Evolutionary conservation across 2,888 invertebrate species (phyloP).

Genomic region (Eumerus sabulonum): DNA sequence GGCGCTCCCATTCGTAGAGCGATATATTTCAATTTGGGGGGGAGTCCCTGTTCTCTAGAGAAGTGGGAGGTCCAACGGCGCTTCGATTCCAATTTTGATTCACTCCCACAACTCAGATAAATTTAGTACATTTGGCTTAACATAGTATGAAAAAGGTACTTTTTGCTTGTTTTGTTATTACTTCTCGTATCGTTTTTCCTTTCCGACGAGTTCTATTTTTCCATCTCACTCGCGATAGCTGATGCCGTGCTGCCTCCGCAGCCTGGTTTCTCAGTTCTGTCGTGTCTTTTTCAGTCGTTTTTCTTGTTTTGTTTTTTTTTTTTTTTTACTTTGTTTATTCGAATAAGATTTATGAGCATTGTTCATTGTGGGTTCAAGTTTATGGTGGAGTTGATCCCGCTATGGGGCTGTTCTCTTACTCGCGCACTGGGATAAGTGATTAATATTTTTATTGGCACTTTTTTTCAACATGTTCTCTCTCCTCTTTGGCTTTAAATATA

Average conservation of each 20-base stretch:
- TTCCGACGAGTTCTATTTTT: slow-evolving; percentile 46
- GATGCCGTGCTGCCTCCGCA: slow-evolving; percentile 45
- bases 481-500: too few relatives aligned
- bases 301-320: too few relatives aligned
- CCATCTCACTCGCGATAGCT: slow-evolving; percentile 66
- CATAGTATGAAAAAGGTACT: slow-evolving; percentile 22
- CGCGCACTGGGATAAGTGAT: slow-evolving; percentile 63
- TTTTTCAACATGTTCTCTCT: slow-evolving; percentile 31
- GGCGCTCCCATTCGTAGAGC: slow-evolving; percentile 61
- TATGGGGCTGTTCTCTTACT: slow-evolving; percentile 53
- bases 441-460: slow-evolving; percentile 69
- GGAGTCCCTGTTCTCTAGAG: slow-evolving; percentile 33
- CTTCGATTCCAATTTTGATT: slow-evolving; percentile 67
- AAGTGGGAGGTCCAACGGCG: slow-evolving; percentile 58
- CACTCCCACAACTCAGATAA: slow-evolving; percentile 68
- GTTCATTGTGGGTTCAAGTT: slow-evolving; percentile 69
- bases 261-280: slow-evolving; percentile 21
- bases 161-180: too few relatives aligned
- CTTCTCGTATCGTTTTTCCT: too few relatives aligned
- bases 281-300: slow-evolving; percentile 35
- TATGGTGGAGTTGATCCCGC: slow-evolving; percentile 63
- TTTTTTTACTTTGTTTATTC: slow-evolving; percentile 65
- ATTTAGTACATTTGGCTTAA: slow-evolving; percentile 69
- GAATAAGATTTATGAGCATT: slow-evolving; percentile 66
- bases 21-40: slow-evolving; percentile 58